Base-by-base conservation (phyloP, 2,113 vertebrate species). In the Accipiter virgatus region DNA sequence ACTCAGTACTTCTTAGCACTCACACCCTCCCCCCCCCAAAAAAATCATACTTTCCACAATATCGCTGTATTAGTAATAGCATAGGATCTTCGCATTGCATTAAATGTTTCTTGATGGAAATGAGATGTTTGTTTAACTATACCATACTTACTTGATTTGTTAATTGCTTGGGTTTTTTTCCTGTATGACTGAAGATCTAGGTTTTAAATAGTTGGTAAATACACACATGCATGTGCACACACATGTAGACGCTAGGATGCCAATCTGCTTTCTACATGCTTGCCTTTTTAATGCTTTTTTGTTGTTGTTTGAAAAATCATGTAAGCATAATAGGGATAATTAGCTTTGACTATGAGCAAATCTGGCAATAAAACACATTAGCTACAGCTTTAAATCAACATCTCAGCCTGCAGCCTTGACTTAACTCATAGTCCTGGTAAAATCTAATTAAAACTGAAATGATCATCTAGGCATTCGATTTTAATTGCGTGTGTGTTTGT, bases 381-480 rank as follows among this genome's bases (percentile, higher is more conserved):
- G 79, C 90, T 97, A 73, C 90, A 97, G 95, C 81, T 95, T 97
- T 97, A 97, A 98, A 97, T 97, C 93, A 97, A 86, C 96, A 94
- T 96, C 83, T 87, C 62, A 92, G 94, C 81, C 89, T 96, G 59
- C 59, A 96, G 96, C 96, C 92, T 96, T 95, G 94, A 90, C 55
- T 96, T 97, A 96, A 88, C 79, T 97, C 86, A 68, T 38, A 94
- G 91, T 92, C 48, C 90, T 9, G 48, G 96, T 97, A 96, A 96
- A 97, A 96, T 90, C 93, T 98, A 98, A 98, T 98, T 98, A 98
- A 96, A 92, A 74, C 66, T 86, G 82, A 95, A 97, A 48, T 90
- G 66, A 97, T 97, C 81, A 88, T 94, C 73, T 90, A 79, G 65
- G 50, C 73, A 96, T 93, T 97, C 79, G 78, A 63, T 96, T 94